phyloP scores from a whole-genome alignment of 2,888 invertebrate species.

The Tipula helvola region DNA sequence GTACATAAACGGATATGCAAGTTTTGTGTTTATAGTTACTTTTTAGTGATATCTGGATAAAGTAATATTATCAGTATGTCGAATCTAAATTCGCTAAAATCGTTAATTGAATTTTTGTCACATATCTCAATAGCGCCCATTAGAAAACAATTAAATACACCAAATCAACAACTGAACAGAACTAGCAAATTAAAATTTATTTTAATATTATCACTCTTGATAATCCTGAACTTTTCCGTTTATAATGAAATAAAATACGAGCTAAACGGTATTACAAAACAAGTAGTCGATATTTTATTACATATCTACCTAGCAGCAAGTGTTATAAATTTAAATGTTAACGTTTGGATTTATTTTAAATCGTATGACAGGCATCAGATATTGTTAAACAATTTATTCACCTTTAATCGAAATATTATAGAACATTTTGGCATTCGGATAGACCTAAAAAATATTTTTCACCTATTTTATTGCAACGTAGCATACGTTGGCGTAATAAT shows the following conservation, averaged over 20 bases:
- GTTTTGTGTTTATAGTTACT: too few relatives aligned
- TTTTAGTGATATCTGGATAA: too few relatives aligned
- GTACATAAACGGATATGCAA: too few relatives aligned
- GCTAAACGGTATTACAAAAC: too few relatives aligned
- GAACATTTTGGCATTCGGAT: not conserved
- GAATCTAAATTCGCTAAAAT: not conserved
- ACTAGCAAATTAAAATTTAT: not conserved
- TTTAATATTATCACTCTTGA: not conserved
- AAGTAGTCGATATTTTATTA: not conserved
- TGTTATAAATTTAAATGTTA: not conserved
- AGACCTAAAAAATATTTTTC: not conserved
- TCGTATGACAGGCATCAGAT: not conserved
- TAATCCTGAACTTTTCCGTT: not conserved
- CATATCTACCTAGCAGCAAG: not conserved
- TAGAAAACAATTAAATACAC: not conserved
- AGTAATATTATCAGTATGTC: not conserved
- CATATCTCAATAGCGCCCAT: not conserved
- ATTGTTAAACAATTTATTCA: not conserved
- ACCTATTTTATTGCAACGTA: not conserved
- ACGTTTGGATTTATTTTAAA: not conserved
- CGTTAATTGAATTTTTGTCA: not conserved
- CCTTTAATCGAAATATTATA: not conserved
- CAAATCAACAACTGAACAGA: not conserved
- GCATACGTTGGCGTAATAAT: too few relatives aligned
- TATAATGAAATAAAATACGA: too few relatives aligned